phyloP scores from a whole-genome alignment of 1,140 invertebrate species.

The Goniozus legneri region DNA sequence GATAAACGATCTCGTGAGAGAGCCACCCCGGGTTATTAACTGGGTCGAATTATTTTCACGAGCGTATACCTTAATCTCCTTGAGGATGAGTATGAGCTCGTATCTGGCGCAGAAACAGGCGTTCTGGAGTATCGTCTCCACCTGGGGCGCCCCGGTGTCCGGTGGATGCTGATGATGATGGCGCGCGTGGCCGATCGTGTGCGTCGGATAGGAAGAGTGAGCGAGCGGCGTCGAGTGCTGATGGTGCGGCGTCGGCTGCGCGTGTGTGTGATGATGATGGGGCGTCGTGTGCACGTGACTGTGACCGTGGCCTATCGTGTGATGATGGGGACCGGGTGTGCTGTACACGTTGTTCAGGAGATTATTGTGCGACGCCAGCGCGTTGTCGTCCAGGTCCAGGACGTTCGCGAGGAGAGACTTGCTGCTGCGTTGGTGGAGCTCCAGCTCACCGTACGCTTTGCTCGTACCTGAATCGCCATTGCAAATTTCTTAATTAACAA shows the following conservation, averaged over 20 bases:
- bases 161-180: constrained; percentile 53
- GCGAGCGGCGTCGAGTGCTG: constrained; percentile 45
- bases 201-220: constrained; percentile 42
- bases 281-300: constrained; percentile 49
- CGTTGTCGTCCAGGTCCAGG: constrained; percentile 83
- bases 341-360: constrained; percentile 52
- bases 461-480: constrained; percentile 43
- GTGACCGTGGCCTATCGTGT: constrained; percentile 44
- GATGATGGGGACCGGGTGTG: constrained; percentile 50
- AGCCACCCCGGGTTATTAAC: neutral
- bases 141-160: constrained; percentile 53
- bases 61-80: constrained; percentile 77
- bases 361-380: constrained; percentile 51
- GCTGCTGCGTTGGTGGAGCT: constrained; percentile 68
- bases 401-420: constrained; percentile 93
- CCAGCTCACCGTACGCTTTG: constrained; percentile 65
- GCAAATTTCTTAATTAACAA: too few species aligned
- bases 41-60: neutral
- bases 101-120: constrained; percentile 75
- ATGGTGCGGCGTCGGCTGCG: constrained; percentile 46
- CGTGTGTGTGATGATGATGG: constrained; percentile 49
- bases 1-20: too few species aligned
- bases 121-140: constrained; percentile 57
- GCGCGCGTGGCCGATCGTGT: constrained; percentile 50
- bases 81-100: constrained; percentile 89